Base-by-base conservation (phyloP, 2,113 vertebrate species). In the Clarias batrachus region DNA sequence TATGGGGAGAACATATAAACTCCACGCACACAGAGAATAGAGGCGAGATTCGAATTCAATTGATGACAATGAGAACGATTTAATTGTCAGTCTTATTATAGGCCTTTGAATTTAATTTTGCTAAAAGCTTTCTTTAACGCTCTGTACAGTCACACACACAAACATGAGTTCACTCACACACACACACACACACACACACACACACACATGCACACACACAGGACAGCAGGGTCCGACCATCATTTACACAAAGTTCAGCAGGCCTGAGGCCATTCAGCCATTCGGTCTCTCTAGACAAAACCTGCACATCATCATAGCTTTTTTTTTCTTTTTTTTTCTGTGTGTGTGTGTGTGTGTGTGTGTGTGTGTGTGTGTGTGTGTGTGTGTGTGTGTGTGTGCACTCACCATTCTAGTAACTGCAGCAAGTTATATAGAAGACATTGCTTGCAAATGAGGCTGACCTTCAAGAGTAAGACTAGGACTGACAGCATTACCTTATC, bases 171-270 rank as follows among this genome's bases (percentile, higher is more conserved):
- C 17, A 33, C 27, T n/a, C n/a, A 59, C 56, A 63, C 23, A 9
- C 21, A 83, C 16, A 30, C 30, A 83, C 48, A 66, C 23, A 8
- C 60, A 74, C 52, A n/a, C 86, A 23, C 65, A 63, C 27, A 83
- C n/a, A 57, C 81, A n/a, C 41, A 66, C 65, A 21, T 59, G 37
- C 76, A 88, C 79, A 33, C 33, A 79, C 52, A 57, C 33, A 77
- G 27, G 17, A 83, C 81, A 17, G 79, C 23, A 59, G 78, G 57
- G 65, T 85, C 82, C 88, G 79, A 87, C 79, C 83, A 85, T 90
- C 86, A 88, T 90, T 87, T 88, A 87, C 62, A 81, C 82, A 68
- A 57, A 77, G 81, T 83, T 81, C 87, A 86, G 84, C 85, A 89
- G 41, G 83, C 88, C 88, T 78, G 76, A 88, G 84, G 85, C 73